Evolutionary conservation across 2,888 invertebrate genomes (phyloP).

Genomic region (Disparrhopalites patrizii): DNA sequence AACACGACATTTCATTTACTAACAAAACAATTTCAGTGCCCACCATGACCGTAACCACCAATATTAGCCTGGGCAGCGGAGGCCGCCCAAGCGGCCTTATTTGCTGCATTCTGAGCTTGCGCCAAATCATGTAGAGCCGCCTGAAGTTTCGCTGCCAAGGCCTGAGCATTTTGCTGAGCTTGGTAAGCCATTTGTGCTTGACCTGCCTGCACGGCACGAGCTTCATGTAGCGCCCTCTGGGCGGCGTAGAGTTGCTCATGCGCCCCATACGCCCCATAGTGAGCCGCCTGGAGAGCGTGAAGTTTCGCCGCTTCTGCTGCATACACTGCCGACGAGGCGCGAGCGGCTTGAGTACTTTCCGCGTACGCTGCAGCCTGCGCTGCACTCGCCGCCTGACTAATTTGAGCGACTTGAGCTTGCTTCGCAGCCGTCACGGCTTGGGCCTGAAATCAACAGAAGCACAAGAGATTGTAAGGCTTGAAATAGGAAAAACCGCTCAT

Average conservation of each 20-base stretch:
- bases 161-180: constrained; percentile 48
- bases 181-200: constrained; percentile 48
- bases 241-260: constrained; percentile 14
- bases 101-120: constrained; percentile 42
- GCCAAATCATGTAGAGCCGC: constrained; percentile 44
- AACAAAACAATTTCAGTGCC: constrained; percentile 30
- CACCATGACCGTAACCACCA: constrained; percentile 40
- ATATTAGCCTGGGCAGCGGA: constrained; percentile 46
- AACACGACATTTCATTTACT: too few species aligned
- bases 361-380: constrained; percentile 45
- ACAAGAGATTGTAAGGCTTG: too few species aligned
- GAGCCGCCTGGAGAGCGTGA: constrained; percentile 8
- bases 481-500: too few species aligned
- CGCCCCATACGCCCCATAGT: constrained; percentile 12
- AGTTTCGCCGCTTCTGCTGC: constrained; percentile 12
- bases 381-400: constrained; percentile 41
- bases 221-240: constrained; percentile 13
- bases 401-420: constrained; percentile 44
- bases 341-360: constrained; percentile 25
- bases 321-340: constrained; percentile 6
- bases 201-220: constrained; percentile 34
- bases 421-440: constrained; percentile 45
- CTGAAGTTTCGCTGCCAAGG: constrained; percentile 47
- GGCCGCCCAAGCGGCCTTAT: constrained; percentile 42
- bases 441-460: constrained; percentile 31